phyloP scores from a whole-genome alignment of 2,888 invertebrate species.

The Beris chalybata region DNA sequence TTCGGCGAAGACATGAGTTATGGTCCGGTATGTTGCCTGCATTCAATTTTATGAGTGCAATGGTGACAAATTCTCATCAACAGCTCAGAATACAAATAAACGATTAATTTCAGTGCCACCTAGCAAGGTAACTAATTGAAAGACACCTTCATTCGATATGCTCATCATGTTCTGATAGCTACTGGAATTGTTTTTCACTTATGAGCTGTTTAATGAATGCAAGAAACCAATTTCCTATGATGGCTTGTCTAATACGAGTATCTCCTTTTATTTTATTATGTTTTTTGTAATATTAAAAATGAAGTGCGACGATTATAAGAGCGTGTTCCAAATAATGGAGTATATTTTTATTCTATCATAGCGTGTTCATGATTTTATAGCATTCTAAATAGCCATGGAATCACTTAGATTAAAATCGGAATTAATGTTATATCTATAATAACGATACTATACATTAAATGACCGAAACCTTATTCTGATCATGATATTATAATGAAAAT shows the following conservation, averaged over 20 bases:
- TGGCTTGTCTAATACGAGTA: neutral
- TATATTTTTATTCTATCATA: neutral
- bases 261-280: neutral
- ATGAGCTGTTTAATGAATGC: conserved; percentile 24
- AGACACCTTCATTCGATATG: conserved; percentile 21
- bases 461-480: no score
- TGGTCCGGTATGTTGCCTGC: conserved; percentile 15
- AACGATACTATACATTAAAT: no score
- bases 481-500: no score
- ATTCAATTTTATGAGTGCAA: conserved; percentile 30
- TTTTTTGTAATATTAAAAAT: neutral
- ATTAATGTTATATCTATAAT: no score
- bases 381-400: no score
- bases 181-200: conserved; percentile 32
- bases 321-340: neutral
- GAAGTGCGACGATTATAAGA: no score
- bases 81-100: conserved; percentile 26
- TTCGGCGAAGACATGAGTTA: conserved; percentile 20
- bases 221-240: conserved; percentile 23
- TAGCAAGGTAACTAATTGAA: conserved; percentile 7
- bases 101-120: conserved; percentile 27
- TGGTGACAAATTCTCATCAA: conserved; percentile 30
- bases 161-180: conserved; percentile 28
- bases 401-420: no score
- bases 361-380: neutral